Conservation (phyloP, 2,113 vertebrate genomes). For the Petrocephalus microphthalmus region DNA sequence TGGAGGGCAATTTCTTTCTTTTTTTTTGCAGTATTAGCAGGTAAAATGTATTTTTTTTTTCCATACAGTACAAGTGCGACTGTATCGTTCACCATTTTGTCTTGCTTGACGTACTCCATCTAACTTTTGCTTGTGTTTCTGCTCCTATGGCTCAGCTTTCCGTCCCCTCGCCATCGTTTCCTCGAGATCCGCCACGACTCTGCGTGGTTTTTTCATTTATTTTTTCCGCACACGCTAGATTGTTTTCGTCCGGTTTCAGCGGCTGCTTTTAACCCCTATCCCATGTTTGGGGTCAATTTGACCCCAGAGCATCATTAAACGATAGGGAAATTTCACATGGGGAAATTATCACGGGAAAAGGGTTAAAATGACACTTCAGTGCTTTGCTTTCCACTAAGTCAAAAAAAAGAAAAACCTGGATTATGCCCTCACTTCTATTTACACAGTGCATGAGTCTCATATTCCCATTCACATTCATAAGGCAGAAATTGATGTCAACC, state of each 20-base stretch:
- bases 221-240: background rate
- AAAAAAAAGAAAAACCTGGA: background rate
- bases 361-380: too few relatives aligned
- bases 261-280: background rate
- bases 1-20: background rate
- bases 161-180: background rate
- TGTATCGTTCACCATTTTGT: background rate
- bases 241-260: background rate
- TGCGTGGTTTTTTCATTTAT: background rate
- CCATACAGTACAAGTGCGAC: background rate
- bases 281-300: too few relatives aligned
- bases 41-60: background rate
- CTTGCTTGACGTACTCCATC: background rate
- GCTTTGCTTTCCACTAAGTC: background rate
- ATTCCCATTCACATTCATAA: slow-evolving; percentile 20
- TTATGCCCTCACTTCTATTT: slow-evolving; percentile 16
- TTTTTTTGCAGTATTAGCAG: background rate
- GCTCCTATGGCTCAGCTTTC: background rate
- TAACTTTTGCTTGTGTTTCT: background rate
- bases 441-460: slow-evolving; percentile 4
- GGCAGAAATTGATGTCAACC: slow-evolving; percentile 13
- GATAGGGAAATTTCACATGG: too few relatives aligned
- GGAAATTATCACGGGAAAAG: too few relatives aligned
- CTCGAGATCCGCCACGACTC: background rate
- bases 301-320: too few relatives aligned